Evolutionary conservation across 2,113 vertebrate genomes (phyloP), one percentile per base, ranked within the genome.

Genomic region (Prionailurus viverrinus): DNA sequence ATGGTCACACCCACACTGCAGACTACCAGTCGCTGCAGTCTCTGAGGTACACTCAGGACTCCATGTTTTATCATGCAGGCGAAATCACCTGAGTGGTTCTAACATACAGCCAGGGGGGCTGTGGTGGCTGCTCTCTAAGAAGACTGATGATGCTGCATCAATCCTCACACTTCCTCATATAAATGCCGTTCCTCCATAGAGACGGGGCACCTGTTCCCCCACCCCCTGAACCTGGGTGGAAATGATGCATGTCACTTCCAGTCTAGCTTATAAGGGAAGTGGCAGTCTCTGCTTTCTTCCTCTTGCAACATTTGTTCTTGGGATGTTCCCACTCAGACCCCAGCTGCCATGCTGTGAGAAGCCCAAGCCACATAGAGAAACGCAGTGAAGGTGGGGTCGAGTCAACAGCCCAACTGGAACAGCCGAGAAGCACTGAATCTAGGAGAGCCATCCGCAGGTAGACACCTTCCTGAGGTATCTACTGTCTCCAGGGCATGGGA

Each of bases 171-270:
- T 87, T 86, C 27, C 10, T 33, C 6, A 53, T 7, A 53, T 23
- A 19, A n/a, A 33, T 2, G 0, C 0, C 4, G 16, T 55, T 76
- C 39, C 23, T 48, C 39, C 19, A 63, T 0, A 3, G 45, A 36
- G 55, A 83, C 2, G 7, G 15, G 33, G 14, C 31, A 4, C 27
- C 33, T 93, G 51, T 71, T 88, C 86, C 45, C 51, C n/a, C 33
- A 39, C 19, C 16, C 19, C 12, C 33, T 68, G 55, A 68, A 12
- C 7, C 71, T 69, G 39, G 7, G 58, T 11, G 25, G 83, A 85
- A 53, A 25, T 27, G 16, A 93, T 23, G 29, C 29, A 45, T 45
- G 19, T n/a, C 51, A 78, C 18, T 87, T 87, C 25, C 4, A 11
- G 71, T 55, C 45, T 68, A 61, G 65, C 48, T 74, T 83, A 4